Conservation (phyloP, 1,140 invertebrate genomes). For the Papilio aristodemus region DNA sequence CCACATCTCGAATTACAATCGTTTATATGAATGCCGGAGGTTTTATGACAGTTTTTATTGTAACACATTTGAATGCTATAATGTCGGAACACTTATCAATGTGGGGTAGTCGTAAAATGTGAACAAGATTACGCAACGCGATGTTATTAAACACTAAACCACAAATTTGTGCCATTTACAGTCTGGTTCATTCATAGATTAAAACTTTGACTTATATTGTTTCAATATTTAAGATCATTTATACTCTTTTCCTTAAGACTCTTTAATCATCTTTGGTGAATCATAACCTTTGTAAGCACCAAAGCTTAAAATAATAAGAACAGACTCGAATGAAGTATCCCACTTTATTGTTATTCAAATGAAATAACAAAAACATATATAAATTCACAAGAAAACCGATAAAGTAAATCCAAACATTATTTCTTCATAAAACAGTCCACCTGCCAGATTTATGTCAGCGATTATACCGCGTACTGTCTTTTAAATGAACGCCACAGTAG, state of each 20-base stretch:
- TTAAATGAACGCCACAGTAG: conserved; percentile 33
- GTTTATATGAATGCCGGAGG: conserved; percentile 22
- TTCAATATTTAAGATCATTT: not conserved
- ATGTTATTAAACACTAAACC: not conserved
- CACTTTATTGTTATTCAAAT: not conserved
- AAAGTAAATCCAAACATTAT: conserved; percentile 30
- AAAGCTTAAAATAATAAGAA: too few species aligned
- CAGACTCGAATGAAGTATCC: not conserved
- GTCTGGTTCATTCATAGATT: conserved; percentile 9
- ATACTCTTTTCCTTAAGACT: not conserved
- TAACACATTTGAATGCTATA: conserved; percentile 23
- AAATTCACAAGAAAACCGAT: conserved; percentile 16
- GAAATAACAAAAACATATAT: conserved; percentile 23
- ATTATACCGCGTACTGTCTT: conserved; percentile 32
- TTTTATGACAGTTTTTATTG: conserved; percentile 28
- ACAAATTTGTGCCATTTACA: conserved; percentile 6
- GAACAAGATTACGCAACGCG: conserved; percentile 6
- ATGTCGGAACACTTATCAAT: conserved; percentile 21
- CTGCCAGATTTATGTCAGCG: conserved; percentile 31
- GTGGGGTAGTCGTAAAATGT: conserved; percentile 30
- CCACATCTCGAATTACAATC: conserved; percentile 26
- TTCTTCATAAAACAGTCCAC: conserved; percentile 19
- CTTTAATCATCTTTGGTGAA: too few species aligned
- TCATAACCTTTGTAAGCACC: too few species aligned
- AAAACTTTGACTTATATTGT: not conserved